Percentiles rank a stretch among this genome's conserved stretches.
These are phyloP conservation scores for Helostoma temminkii DNA, from an alignment of 2,797 vertebrate genomes.

Conservation along the genomic window DNA sequence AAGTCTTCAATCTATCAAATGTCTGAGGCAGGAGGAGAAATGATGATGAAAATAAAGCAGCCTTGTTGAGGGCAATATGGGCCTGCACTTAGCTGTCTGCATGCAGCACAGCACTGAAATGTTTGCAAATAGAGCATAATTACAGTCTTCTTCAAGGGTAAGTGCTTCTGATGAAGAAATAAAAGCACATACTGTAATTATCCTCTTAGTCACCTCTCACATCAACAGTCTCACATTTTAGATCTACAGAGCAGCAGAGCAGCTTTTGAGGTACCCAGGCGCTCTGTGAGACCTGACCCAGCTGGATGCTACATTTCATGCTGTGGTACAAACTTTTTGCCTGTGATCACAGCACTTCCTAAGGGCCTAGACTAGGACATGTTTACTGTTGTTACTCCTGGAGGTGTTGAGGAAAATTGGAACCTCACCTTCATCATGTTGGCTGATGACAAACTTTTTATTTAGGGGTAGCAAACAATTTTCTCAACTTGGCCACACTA, in stretches of 20 bases:
- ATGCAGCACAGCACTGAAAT: neutral
- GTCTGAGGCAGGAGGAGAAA: neutral
- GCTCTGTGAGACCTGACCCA: constrained; percentile 13
- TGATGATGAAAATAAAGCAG: neutral
- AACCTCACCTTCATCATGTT: constrained; percentile 5
- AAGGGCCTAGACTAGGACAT: neutral
- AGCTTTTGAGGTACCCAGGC: neutral
- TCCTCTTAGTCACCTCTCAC: neutral
- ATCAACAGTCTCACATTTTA: neutral
- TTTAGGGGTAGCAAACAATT: constrained; percentile 19
- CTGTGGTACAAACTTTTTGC: constrained; percentile 5
- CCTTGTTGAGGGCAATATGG: neutral
- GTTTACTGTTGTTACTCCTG: constrained; percentile 28
- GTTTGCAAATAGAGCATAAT: neutral
- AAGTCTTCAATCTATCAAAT: neutral
- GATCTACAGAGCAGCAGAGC: neutral
- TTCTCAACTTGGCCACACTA: neutral
- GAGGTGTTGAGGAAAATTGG: constrained; percentile 13
- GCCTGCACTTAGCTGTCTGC: neutral
- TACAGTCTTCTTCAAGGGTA: neutral
- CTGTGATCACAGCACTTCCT: constrained; percentile 27
- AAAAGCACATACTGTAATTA: neutral
- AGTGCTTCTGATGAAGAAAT: constrained; percentile 9
- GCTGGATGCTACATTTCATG: constrained; percentile 16
- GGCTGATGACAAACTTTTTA: constrained; percentile 11